Evolutionary conservation across 2,888 invertebrate species (phyloP), one percentile per base, ranked within the genome.

Genomic region (Corbicula japonica): DNA sequence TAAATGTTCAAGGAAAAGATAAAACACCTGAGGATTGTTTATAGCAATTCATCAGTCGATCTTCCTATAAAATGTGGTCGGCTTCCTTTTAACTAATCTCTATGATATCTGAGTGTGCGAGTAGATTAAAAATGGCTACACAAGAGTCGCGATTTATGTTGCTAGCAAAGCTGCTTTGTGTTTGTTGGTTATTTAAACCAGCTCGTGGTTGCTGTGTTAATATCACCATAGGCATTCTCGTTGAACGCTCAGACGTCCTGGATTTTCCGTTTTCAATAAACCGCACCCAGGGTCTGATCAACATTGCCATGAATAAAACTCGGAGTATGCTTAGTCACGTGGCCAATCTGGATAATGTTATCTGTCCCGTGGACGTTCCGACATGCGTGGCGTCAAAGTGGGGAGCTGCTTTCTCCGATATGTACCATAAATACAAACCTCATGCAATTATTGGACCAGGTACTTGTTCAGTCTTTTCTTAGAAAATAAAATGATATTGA

Each of bases 401-500:
- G 41, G 86, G 86, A n/a, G 82, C 82, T 4, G 34, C 76, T 26
- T 80, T 77, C 12, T 74, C 85, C 2, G 77, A 82, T 10, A 28
- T 85, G 21, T 77, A 80, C 50, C 69, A 76, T 48, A 58, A 46
- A 5, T 54, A 77, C 10, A 63, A 68, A n/a, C 66, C 77, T 10
- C 68, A 80, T 23, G 84, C 63, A 12, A 73, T 86, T 41, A 86
- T 84, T 58, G 84, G 86, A 2, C 86, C 84, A 54, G 84, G 82
- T 84, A 69, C n/a, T n/a, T n/a, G n/a, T n/a, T n/a, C n/a, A 48
- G 76, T 68, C 15, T 2, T 12, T 62, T 44, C 12, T 12, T 41
- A 41, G 41, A 18, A 12, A 18, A 41, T 41, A 10, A 18, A 12
- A 12, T 10, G 41, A 41, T 15, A 10, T 12, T 10, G 41, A 12